phyloP scores from a whole-genome alignment of 2,797 vertebrate species.

The Erpetoichthys calabaricus region DNA sequence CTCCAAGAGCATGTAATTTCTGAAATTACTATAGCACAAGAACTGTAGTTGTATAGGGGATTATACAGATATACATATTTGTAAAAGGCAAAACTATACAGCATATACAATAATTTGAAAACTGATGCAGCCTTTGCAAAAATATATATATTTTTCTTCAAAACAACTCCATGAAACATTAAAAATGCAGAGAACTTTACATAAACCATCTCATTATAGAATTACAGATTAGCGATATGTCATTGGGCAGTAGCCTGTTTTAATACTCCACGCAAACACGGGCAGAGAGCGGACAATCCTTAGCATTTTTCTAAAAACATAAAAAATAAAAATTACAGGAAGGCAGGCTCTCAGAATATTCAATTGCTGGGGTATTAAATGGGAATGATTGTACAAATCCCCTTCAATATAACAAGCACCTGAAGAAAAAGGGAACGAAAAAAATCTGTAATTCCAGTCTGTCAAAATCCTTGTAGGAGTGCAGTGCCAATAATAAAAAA shows the following conservation, averaged over 20 bases:
- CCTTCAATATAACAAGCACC: constrained; percentile 42
- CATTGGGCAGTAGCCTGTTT: constrained; percentile 30
- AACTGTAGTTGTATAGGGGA: constrained; percentile 9
- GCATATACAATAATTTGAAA: constrained; percentile 43
- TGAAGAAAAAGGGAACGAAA: constrained; percentile 6
- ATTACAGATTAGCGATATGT: constrained; percentile 36
- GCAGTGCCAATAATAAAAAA: constrained; percentile 31
- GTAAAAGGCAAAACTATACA: constrained; percentile 48
- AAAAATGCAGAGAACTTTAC: constrained; percentile 41
- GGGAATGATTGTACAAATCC: constrained; percentile 16
- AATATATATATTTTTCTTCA: constrained; percentile 54
- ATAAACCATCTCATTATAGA: constrained; percentile 4
- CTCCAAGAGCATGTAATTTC: not conserved
- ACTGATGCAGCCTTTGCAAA: constrained; percentile 62
- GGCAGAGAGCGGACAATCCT: constrained; percentile 22
- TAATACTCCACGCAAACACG: constrained; percentile 47
- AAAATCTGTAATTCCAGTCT: not conserved
- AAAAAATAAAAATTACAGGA: too few relatives aligned
- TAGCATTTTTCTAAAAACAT: too few relatives aligned
- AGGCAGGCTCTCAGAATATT: too few relatives aligned
- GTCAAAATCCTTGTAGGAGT: constrained; percentile 21
- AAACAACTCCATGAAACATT: constrained; percentile 23
- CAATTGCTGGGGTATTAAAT: too few relatives aligned
- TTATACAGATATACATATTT: constrained; percentile 33
- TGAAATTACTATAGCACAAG: constrained; percentile 21